Evolutionary conservation across 2,113 vertebrate species (phyloP).

Genomic region (Tachysurus fulvidraco): DNA sequence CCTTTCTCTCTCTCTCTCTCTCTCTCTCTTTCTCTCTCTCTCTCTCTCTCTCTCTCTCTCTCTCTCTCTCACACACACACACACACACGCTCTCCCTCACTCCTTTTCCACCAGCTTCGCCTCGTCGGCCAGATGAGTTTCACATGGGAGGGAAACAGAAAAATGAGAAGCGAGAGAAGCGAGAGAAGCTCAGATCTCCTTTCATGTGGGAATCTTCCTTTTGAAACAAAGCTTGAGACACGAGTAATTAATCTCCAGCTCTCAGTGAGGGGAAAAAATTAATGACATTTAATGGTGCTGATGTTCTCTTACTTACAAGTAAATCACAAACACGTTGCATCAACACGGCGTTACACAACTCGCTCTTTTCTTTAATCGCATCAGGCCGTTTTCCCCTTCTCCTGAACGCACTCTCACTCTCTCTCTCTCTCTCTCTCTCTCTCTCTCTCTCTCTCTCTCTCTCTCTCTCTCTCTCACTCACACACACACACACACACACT

Average conservation of each 20-base stretch:
- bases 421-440: constrained; percentile 14
- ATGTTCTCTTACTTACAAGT: not conserved
- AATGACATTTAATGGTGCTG: not conserved
- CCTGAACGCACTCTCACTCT: constrained; percentile 67
- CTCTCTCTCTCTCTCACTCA: too few relatives aligned
- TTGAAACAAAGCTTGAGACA: constrained; percentile 12
- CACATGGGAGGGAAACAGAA: constrained; percentile 12
- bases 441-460: too few relatives aligned
- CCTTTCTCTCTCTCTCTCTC: not conserved
- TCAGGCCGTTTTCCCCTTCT: constrained; percentile 64
- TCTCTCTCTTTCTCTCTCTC: too few relatives aligned
- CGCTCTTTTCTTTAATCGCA: constrained; percentile 54
- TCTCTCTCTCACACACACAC: too few relatives aligned
- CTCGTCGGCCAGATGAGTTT: constrained; percentile 25
- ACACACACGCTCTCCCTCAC: not conserved
- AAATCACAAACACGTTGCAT: constrained; percentile 12
- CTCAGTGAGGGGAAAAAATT: not conserved
- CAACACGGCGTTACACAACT: not conserved
- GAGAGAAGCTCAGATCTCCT: not conserved
- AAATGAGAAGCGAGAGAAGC: not conserved
- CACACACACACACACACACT: too few relatives aligned
- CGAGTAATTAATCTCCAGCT: not conserved
- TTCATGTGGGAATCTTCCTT: constrained; percentile 22
- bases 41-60: too few relatives aligned
- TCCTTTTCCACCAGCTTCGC: constrained; percentile 30